A percentile compares a stretch with the other conserved stretches of the same genome.
These are phyloP conservation scores for Phyllostomus hastatus DNA, from an alignment of 2,113 vertebrate species.

Conservation along the genomic window DNA sequence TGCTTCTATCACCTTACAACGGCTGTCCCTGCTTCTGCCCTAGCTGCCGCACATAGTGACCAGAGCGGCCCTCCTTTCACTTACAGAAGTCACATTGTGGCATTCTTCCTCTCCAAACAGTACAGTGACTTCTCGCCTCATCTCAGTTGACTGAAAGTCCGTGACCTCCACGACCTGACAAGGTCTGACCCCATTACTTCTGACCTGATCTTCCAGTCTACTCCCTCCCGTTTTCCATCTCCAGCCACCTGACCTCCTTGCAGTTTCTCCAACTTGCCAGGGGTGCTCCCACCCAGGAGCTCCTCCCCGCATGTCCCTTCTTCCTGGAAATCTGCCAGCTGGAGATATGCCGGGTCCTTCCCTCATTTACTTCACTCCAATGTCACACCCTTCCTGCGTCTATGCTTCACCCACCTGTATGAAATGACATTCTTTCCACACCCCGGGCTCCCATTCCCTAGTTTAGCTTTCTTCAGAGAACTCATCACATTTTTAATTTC, in stretches of 20 bases:
- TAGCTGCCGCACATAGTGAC: neutral
- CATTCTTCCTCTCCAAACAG: neutral
- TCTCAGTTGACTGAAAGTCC: neutral
- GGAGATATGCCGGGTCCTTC: neutral
- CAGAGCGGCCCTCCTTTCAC: neutral
- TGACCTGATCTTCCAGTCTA: neutral
- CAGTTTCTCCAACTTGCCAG: fast-evolving
- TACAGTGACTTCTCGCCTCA: neutral
- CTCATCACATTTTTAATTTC: neutral
- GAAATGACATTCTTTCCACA: neutral
- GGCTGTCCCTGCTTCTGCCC: neutral
- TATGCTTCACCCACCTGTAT: neutral
- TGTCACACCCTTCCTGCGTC: fast-evolving
- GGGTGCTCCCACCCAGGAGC: no score
- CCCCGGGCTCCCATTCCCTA: fast-evolving
- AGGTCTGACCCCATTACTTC: neutral
- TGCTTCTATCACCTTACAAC: neutral
- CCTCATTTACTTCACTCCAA: neutral
- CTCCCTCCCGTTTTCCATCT: neutral
- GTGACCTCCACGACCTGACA: neutral
- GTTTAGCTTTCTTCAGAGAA: neutral
- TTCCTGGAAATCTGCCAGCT: neutral
- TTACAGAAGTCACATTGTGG: neutral
- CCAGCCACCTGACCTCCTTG: no score
- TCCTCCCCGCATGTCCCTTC: neutral